Conservation (phyloP, 2,888 invertebrate species). For the Chloroclystis v-ata region DNA sequence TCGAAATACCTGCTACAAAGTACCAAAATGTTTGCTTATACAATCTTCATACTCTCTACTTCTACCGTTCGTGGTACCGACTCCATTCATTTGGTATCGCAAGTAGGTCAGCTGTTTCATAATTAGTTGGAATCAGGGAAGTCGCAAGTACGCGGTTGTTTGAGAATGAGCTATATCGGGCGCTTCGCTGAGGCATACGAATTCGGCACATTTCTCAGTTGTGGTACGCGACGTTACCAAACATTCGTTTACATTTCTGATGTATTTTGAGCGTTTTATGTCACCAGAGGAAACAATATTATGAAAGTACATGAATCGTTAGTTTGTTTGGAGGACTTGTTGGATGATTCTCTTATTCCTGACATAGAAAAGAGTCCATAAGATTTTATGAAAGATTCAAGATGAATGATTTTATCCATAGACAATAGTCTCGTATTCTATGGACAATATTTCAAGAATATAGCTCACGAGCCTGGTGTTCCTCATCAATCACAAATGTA, state of each 20-base stretch:
- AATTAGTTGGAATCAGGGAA: slow-evolving; percentile 14
- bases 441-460: too few relatives aligned
- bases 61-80: slow-evolving; percentile 29
- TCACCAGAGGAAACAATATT: neutral
- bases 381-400: too few relatives aligned
- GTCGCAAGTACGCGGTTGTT: slow-evolving; percentile 6
- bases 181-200: slow-evolving; percentile 14
- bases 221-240: slow-evolving; percentile 4
- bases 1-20: too few relatives aligned
- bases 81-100: slow-evolving; percentile 35
- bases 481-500: too few relatives aligned
- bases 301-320: too few relatives aligned
- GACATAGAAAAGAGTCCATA: too few relatives aligned
- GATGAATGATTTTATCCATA: too few relatives aligned
- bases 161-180: slow-evolving; percentile 14
- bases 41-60: slow-evolving; percentile 16
- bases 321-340: too few relatives aligned
- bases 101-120: slow-evolving; percentile 30
- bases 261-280: slow-evolving; percentile 1
- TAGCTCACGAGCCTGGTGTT: too few relatives aligned
- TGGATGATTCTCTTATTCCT: too few relatives aligned
- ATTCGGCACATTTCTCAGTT: slow-evolving; percentile 6
- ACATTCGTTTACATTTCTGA: slow-evolving; percentile 2
- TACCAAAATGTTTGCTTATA: neutral
- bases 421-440: too few relatives aligned